Conservation (phyloP, 2,888 invertebrate species). For the Chymomyza fuscimana region DNA sequence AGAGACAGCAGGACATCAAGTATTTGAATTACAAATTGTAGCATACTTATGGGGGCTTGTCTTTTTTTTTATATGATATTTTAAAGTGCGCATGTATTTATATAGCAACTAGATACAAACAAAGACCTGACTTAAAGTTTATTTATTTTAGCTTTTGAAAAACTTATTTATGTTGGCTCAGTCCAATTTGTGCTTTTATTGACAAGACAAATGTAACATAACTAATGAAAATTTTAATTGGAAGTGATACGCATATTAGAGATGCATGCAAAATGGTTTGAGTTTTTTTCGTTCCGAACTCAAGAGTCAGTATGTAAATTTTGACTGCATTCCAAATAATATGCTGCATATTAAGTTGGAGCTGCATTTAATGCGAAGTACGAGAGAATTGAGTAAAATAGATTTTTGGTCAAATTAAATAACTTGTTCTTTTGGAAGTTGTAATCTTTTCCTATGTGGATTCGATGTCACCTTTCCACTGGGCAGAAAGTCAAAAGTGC, state of each 20-base stretch:
- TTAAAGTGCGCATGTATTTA: background rate
- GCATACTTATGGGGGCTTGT: constrained; percentile 3
- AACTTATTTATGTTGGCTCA: background rate
- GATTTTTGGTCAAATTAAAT: too few species aligned
- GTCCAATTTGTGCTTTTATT: too few species aligned
- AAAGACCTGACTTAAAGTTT: background rate
- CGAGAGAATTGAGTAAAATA: too few species aligned
- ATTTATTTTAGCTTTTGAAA: background rate
- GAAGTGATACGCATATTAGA: background rate
- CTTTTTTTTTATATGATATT: background rate
- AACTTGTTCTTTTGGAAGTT: too few species aligned
- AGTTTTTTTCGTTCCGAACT: too few species aligned
- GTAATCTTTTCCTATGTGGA: rapidly evolving
- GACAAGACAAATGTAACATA: background rate
- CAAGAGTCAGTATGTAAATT: too few species aligned
- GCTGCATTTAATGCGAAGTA: too few species aligned
- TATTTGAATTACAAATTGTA: constrained; percentile 2
- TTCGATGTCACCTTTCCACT: too few species aligned
- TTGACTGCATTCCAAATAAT: too few species aligned
- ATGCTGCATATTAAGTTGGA: too few species aligned
- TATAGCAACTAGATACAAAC: background rate
- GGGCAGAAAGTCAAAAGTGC: too few species aligned
- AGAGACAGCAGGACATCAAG: background rate
- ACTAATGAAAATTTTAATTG: background rate
- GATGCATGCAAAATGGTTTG: too few species aligned